Percentiles rank a stretch among this genome's conserved stretches.
phyloP scores from a whole-genome alignment of 2,113 vertebrate genomes.

The Etheostoma spectabile region DNA sequence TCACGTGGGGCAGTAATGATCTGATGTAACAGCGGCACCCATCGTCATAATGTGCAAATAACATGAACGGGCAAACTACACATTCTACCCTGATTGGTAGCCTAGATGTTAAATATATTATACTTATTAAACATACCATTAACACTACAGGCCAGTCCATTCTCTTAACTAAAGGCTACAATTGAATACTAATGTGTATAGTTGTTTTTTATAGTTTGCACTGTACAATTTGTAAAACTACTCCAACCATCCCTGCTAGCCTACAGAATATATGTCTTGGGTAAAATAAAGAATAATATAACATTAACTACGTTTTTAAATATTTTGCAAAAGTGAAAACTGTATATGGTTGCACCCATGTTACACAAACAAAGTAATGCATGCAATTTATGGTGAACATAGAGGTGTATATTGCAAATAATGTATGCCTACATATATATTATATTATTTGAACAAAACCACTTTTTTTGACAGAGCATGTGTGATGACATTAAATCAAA shows the following conservation, averaged over 20 bases:
- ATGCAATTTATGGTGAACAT: neutral
- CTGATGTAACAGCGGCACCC: conserved; percentile 37
- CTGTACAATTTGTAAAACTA: neutral
- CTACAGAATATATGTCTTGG: neutral
- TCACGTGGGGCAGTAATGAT: too few relatives aligned
- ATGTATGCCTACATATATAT: neutral
- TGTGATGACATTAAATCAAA: neutral
- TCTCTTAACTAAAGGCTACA: neutral
- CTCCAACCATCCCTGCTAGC: neutral
- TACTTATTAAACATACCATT: neutral
- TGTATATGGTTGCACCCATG: neutral
- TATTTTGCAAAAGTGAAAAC: neutral
- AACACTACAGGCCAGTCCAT: neutral
- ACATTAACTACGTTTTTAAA: neutral
- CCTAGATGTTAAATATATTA: neutral
- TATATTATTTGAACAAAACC: neutral
- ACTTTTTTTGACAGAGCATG: neutral
- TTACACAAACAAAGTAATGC: neutral
- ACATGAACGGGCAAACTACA: neutral
- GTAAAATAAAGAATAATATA: neutral
- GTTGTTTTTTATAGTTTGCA: neutral
- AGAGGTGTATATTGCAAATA: neutral
- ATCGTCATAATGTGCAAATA: conserved; percentile 4
- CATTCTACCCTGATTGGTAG: neutral
- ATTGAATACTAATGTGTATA: neutral